A percentile compares a stretch with the other conserved stretches of the same genome.
phyloP scores from a whole-genome alignment of 92 coral and sea anemone species.

The Phenganax subtilis region DNA sequence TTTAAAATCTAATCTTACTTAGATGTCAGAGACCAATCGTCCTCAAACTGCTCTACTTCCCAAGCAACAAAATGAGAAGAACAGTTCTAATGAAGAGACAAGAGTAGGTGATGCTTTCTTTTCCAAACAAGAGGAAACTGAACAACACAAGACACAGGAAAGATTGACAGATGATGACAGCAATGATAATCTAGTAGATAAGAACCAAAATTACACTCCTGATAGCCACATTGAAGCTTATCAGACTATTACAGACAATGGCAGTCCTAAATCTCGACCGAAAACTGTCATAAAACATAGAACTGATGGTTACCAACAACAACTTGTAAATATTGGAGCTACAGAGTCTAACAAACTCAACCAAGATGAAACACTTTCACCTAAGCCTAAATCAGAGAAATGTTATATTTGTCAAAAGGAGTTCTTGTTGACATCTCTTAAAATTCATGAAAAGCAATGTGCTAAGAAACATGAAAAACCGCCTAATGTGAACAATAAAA shows the following conservation, averaged over 20 bases:
- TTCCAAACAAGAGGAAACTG: no score
- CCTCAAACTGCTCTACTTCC: no score
- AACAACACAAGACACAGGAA: no score
- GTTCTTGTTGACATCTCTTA: conserved; percentile 78
- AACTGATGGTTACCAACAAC: conserved; percentile 18
- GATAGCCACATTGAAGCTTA: neutral
- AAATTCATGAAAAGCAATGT: conserved; percentile 95
- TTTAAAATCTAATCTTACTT: no score
- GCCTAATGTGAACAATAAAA: neutral
- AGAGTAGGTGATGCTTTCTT: no score
- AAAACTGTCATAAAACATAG: conserved; percentile 31
- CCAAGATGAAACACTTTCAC: conserved; percentile 38
- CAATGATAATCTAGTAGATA: no score
- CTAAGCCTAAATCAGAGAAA: conserved; percentile 70
- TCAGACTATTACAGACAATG: neutral
- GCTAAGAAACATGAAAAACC: conserved; percentile 62
- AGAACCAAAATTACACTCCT: neutral
- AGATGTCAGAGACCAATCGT: no score
- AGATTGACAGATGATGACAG: no score
- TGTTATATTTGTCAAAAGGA: conserved; percentile 96
- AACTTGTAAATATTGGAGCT: conserved; percentile 31
- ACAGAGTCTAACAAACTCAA: neutral
- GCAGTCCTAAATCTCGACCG: conserved; percentile 14
- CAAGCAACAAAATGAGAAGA: no score
- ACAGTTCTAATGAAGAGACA: no score